Evolutionary conservation across 64 coral and sea anemone species (phyloP).

Genomic region (Actinia equina): DNA sequence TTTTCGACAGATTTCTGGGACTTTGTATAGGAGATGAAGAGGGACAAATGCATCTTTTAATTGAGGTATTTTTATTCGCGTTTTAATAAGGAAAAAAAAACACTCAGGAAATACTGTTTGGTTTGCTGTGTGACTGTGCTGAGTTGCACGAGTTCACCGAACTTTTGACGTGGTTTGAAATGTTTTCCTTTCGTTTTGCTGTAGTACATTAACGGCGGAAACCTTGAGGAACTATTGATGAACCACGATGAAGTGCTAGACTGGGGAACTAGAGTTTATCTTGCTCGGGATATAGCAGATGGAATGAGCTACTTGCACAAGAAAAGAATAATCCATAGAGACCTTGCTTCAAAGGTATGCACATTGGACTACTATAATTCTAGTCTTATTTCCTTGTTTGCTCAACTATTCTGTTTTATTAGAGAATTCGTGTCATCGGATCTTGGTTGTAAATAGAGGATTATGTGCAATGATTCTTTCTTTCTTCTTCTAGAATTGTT

Average conservation of each 20-base stretch:
- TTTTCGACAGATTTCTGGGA: slow-evolving; percentile 57
- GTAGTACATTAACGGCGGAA: slow-evolving; percentile 85
- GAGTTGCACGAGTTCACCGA: background rate
- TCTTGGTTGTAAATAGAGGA: background rate
- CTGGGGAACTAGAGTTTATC: slow-evolving; percentile 73
- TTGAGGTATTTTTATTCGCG: slow-evolving; percentile 36
- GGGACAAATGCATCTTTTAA: slow-evolving; percentile 58
- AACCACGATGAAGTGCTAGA: slow-evolving; percentile 57
- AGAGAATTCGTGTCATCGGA: background rate
- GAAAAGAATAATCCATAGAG: slow-evolving; percentile 72
- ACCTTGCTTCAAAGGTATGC: slow-evolving; percentile 83
- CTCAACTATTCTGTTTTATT: background rate
- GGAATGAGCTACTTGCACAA: slow-evolving; percentile 74
- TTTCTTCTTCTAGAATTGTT: slow-evolving; percentile 69
- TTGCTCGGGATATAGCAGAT: slow-evolving; percentile 79
- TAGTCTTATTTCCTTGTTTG: slow-evolving; percentile 1
- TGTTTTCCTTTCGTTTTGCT: slow-evolving; percentile 31
- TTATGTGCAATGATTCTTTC: background rate
- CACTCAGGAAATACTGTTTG: background rate
- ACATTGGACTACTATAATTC: background rate
- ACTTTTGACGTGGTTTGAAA: background rate
- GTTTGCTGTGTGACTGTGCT: background rate
- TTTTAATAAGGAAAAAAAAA: background rate
- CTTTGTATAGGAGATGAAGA: slow-evolving; percentile 45
- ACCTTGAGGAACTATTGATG: slow-evolving; percentile 71